Base-by-base conservation (phyloP, 37 sponge, comb jelly and placozoan species). In the Aphrocallistes beatrix region DNA sequence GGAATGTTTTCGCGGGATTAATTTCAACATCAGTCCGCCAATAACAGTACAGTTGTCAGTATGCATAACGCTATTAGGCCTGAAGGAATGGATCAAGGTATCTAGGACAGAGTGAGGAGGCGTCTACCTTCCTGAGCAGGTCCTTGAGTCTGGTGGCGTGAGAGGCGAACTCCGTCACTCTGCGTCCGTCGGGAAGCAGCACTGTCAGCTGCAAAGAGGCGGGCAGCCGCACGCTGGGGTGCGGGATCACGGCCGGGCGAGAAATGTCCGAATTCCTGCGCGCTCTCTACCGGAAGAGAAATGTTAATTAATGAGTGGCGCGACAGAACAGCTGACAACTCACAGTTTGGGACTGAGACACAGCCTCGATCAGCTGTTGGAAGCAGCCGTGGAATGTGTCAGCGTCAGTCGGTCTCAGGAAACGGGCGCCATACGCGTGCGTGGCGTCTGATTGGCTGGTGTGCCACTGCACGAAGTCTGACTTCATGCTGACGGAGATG, bases 401-500 rank as follows among this genome's bases (percentile, higher is more conserved):
- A 3, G 75, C 75, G 6, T 60, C 75, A 13, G 75, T 25, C 6
- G 75, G 75, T 19, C 32, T 60, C 75, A 60, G 3, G 21, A 60
- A 60, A 25, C 34, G 25, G 75, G 75, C 75, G 25, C 75, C 75
- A 6, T 32, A 32, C 3, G 75, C 10, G 25, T 3, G 3, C 3
- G n/a, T 13, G 34, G 28, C 6, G 34, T 60, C 75, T 3, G 75
- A 32, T 60, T 32, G 25, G 25, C 34, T 60, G 25, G 34, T 19
- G 75, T 60, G 75, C 75, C 75, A 60, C 75, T 60, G 75, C 25
- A 60, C 75, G 34, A 60, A 60, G 34, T 60, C 75, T 32, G 75
- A 60, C 34, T 60, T 60, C 75, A 60, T 60, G 6, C n/a, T 60
- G n/a, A 13, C 75, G 25, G 75, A 19, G 17, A 60, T 13, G 75